Evolutionary conservation across 2,113 vertebrate genomes (phyloP).

Genomic region (Hydrolagus affinis): DNA sequence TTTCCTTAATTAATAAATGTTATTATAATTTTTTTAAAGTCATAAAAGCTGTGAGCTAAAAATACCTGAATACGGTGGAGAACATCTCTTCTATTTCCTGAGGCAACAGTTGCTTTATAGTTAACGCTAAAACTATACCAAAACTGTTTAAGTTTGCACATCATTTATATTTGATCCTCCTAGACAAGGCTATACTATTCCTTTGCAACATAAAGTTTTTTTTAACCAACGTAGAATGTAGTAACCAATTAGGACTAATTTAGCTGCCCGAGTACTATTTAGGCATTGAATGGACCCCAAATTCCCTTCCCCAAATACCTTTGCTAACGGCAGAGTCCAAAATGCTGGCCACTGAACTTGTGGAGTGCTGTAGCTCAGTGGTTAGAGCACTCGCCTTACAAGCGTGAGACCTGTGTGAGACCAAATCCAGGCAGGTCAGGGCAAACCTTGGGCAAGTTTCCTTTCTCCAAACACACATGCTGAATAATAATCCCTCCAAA

Average conservation of each 20-base stretch:
- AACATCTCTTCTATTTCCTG: neutral
- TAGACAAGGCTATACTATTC: neutral
- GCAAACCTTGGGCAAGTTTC: too few relatives aligned
- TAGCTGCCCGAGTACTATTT: too few relatives aligned
- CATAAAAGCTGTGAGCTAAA: neutral
- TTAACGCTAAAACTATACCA: neutral
- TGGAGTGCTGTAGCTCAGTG: too few relatives aligned
- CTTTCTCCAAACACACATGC: too few relatives aligned
- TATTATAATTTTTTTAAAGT: neutral
- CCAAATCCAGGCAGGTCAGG: too few relatives aligned
- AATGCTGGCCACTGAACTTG: too few relatives aligned
- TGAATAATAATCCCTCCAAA: too few relatives aligned
- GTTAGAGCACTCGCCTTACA: too few relatives aligned
- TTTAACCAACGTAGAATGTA: neutral
- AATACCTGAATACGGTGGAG: neutral
- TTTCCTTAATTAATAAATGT: neutral
- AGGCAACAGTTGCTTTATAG: neutral
- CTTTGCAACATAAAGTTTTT: neutral
- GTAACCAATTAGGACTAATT: neutral
- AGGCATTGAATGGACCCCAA: too few relatives aligned
- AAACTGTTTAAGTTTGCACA: neutral
- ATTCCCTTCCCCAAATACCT: too few relatives aligned
- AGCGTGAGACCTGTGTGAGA: too few relatives aligned
- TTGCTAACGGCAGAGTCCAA: too few relatives aligned
- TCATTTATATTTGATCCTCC: neutral